Base-by-base conservation (phyloP, 2,888 invertebrate species). In the Caenorhabditis becei region DNA sequence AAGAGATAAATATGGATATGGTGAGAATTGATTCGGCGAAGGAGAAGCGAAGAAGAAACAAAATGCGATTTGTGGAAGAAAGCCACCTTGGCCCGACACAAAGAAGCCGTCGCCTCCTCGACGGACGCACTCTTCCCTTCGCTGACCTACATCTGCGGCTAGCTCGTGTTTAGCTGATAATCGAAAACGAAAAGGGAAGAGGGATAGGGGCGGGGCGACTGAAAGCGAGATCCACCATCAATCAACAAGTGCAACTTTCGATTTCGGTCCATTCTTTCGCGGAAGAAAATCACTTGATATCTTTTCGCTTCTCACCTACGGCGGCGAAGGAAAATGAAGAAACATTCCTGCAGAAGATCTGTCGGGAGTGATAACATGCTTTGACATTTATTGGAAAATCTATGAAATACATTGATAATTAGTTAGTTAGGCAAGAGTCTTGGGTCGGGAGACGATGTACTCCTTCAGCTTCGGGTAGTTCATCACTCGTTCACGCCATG, bases 181-280 rank as follows among this genome's bases (percentile, higher is more conserved):
- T 58, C 58, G 69, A 69, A 69, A 69, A 49, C 37, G 72, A 63
- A 54, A 62, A 58, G 37, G 37, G 32, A 37, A 24, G 32, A 37
- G 37, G 16, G 47, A 16, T 24, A 54, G 26, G 4, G 41, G 23
- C 18, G 62, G 26, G 47, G 47, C n/a, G 59, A 37, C 41, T 37
- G 59, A 24, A 70, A 51, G 51, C 37, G 41, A 49, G 53, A 41
- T 47, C 24, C 32, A 28, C 44, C 75, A 66, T 75, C 61, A 75
- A 75, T 75, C 75, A 75, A 32, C 66, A 75, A 75, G 75, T 75
- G 75, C 75, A 75, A 75, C 75, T 75, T 75, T 75, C 75, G 16
- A 53, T 75, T 66, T 75, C 61, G 54, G 24, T 59, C 37, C 41
- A 41, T 61, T 59, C 53, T 59, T 37, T 59, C 18, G 47, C 61